A percentile compares a stretch with the other conserved stretches of the same genome.
Evolutionary conservation across 2,888 invertebrate genomes (phyloP).

Genomic region (Caenorhabditis zanzibari): DNA sequence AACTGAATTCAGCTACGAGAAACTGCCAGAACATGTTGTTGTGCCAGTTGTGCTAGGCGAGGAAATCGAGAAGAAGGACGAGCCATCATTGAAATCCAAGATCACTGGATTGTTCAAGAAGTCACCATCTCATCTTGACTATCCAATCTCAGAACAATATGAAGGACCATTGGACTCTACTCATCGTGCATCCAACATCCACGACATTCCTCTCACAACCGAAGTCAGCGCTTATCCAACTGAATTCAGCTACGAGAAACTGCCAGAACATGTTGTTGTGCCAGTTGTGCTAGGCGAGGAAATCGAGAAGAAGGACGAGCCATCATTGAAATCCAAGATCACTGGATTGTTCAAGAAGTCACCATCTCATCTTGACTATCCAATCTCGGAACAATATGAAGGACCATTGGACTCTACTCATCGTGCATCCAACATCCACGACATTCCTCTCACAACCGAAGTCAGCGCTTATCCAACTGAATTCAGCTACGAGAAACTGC

Average conservation of each 20-base stretch:
- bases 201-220: constrained; percentile 62
- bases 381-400: neutral
- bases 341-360: neutral
- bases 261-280: constrained; percentile 1
- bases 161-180: constrained; percentile 48
- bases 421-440: neutral
- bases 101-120: constrained; percentile 20
- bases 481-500: neutral
- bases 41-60: constrained; percentile 32
- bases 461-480: neutral
- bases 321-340: neutral
- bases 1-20: constrained; percentile 41
- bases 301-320: neutral
- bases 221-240: constrained; percentile 23
- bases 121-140: constrained; percentile 4
- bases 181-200: constrained; percentile 55
- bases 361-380: neutral
- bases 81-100: constrained; percentile 17
- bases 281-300: neutral
- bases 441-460: neutral
- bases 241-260: constrained; percentile 13
- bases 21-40: constrained; percentile 33
- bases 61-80: constrained; percentile 24
- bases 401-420: neutral
- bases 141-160: constrained; percentile 12